Evolutionary conservation across 2,797 vertebrate genomes (phyloP).

Genomic region (Enteromius paludinosus): DNA sequence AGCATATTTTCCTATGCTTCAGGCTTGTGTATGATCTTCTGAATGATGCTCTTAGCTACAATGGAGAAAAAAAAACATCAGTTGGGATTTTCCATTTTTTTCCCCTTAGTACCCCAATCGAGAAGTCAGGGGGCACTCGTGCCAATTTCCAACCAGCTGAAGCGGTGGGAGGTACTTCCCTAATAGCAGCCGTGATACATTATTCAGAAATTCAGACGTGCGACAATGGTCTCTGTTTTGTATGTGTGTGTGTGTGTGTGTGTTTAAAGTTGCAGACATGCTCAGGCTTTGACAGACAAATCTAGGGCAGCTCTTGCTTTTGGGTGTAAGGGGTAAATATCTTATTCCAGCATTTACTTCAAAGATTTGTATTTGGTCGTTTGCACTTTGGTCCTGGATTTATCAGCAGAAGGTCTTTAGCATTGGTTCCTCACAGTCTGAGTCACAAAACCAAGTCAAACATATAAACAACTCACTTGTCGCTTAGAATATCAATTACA

Average conservation of each 20-base stretch:
- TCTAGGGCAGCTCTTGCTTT: slow-evolving; percentile 57
- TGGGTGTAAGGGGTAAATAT: slow-evolving; percentile 22
- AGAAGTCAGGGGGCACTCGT: slow-evolving; percentile 9
- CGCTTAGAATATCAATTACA: neutral
- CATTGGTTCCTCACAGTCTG: slow-evolving; percentile 23
- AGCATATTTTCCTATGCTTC: slow-evolving; percentile 66
- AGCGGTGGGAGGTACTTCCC: neutral
- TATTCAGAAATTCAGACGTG: slow-evolving; percentile 1
- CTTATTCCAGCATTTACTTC: slow-evolving; percentile 44
- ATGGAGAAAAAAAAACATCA: slow-evolving; percentile 19
- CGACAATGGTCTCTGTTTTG: neutral
- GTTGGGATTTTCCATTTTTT: neutral
- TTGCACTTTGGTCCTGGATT: slow-evolving; percentile 48
- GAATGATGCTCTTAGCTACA: slow-evolving; percentile 61
- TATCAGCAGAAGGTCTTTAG: slow-evolving; percentile 26
- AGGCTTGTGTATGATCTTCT: slow-evolving; percentile 71
- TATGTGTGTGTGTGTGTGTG: neutral
- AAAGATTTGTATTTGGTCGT: slow-evolving; percentile 52
- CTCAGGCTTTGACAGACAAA: slow-evolving; percentile 52
- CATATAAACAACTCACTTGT: slow-evolving; percentile 13
- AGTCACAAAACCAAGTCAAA: slow-evolving; percentile 15
- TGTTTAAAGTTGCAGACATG: slow-evolving; percentile 40
- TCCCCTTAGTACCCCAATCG: neutral
- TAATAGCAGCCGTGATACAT: slow-evolving; percentile 21
- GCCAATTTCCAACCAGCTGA: slow-evolving; percentile 1